These are phyloP conservation scores for Dolichopus griseipennis DNA, from an alignment of 2,888 invertebrate species.

Conservation along the genomic window DNA sequence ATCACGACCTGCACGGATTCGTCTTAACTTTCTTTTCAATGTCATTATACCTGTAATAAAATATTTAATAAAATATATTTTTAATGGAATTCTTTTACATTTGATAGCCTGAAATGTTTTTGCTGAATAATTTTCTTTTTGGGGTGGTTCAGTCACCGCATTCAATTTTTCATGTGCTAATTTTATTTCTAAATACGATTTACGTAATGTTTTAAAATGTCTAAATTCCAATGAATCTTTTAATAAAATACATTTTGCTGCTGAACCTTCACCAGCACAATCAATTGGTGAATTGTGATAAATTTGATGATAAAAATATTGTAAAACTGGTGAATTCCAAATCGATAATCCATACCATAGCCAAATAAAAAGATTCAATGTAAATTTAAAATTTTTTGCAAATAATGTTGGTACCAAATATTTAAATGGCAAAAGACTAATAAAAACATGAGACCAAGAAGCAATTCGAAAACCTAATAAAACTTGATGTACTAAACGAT, in stretches of 20 bases:
- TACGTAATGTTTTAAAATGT: conserved; percentile 38
- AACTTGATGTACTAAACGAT: conserved; percentile 36
- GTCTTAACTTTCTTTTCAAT: conserved; percentile 41
- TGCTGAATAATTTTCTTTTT: conserved; percentile 34
- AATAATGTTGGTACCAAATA: conserved; percentile 42
- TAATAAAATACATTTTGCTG: conserved; percentile 41
- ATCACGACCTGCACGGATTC: conserved; percentile 38
- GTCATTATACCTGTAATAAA: conserved; percentile 38
- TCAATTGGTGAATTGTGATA: conserved; percentile 39
- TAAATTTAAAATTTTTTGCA: conserved; percentile 40
- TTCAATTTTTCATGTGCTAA: conserved; percentile 35
- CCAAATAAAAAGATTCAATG: conserved; percentile 38
- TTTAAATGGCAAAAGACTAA: conserved; percentile 40
- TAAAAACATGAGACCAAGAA: conserved; percentile 40
- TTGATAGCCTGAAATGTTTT: conserved; percentile 43
- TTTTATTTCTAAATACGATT: conserved; percentile 41
- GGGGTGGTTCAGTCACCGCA: conserved; percentile 24
- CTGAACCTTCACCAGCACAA: conserved; percentile 41
- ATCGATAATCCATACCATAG: conserved; percentile 42
- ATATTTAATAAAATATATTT: background rate
- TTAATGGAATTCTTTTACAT: conserved; percentile 28
- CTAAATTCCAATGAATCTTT: conserved; percentile 36
- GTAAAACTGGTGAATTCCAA: conserved; percentile 43
- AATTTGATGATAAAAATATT: conserved; percentile 43
- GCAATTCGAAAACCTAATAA: conserved; percentile 39